Base-by-base conservation (phyloP, 2,113 vertebrate species). In the Polypterus senegalus region DNA sequence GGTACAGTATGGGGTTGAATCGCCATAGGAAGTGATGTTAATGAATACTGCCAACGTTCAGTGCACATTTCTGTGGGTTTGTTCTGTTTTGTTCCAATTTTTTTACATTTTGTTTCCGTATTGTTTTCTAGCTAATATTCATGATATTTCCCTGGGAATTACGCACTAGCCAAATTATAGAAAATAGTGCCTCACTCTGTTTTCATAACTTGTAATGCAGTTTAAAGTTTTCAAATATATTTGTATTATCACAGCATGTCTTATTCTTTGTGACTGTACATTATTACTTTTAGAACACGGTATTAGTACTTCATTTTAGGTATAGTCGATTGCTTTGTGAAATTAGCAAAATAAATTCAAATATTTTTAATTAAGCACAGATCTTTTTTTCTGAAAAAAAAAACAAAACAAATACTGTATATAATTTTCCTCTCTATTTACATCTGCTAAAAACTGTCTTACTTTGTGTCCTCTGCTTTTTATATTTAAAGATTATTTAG, bases 161-260 rank as follows among this genome's bases (percentile, higher is more conserved):
- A 54, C 70, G 74, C 73, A 76, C 71, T 27, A 80, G 69, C 69
- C 77, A 71, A 76, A 69, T 65, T 73, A 72, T 69, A 71, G 73
- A 76, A 74, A 65, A 62, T 75, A 74, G 74, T 81, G 81, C 84
- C 84, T 81, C 67, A 59, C 56, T 70, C 69, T 74, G 65, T 73
- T 74, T 80, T 67, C 66, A 64, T 61, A 61, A 76, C 73, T 58
- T 73, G 67, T 71, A 73, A 73, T 80, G 74, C 78, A 76, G 71
- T 68, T 77, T 74, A 70, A 46, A 56, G 45, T 78, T 73, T 73
- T 51, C 69, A 74, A 80, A 73, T 77, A 68, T 77, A 74, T 80
- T 77, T 80, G 77, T 83, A 75, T 73, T 66, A 65, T 67, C 76
- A 71, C 64, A 77, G 79, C 79, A 82, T 82, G 81, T 66, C 65